Base-by-base conservation (phyloP, 2,888 invertebrate species). In the Hypomecis punctinalis region DNA sequence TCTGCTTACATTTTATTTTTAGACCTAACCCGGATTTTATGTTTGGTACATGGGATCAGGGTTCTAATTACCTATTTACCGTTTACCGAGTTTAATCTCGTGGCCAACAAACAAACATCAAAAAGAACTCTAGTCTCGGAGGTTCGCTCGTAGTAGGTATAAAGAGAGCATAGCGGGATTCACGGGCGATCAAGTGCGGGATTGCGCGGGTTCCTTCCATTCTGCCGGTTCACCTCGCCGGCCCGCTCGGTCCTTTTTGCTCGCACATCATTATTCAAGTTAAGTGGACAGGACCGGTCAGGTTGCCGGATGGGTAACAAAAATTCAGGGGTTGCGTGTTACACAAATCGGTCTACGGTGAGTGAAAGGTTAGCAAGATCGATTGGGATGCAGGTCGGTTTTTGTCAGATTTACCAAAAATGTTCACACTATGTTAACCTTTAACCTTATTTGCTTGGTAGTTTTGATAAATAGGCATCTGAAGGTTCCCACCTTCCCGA, bases 191-290 rank as follows among this genome's bases (percentile, higher is more conserved):
- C 61, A 68, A 67, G 72, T 66, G 66, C 70, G 62, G 69, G 73
- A 77, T 80, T 77, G 77, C 69, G 68, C 73, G 75, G 76, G 75
- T 72, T 75, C 71, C 73, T 71, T 67, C 74, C 75, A 80, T 87
- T 88, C 84, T 83, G 75, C 83, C 84, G 83, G 81, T 82, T 84
- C 87, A 82, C 80, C 82, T 82, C 79, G 73, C 76, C 77, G 54
- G 59, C 13, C 65, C 67, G 48, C n/a, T 11, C 59, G 49, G 82
- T 80, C 85, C 86, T 80, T 85, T 86, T 82, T 76, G 80, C 81
- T 82, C 86, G 78, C 86, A 88, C 88, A 87, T 90, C 90, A 90
- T 91, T 91, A 91, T 89, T 90, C 90, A 90, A 86, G 85, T 85
- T 89, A 90, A 90, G 88, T 89, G 89, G 90, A 88, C 87, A 84